These are phyloP conservation scores for Tetramorium bicarinatum DNA, from an alignment of 2,888 invertebrate species.

Conservation along the genomic window DNA sequence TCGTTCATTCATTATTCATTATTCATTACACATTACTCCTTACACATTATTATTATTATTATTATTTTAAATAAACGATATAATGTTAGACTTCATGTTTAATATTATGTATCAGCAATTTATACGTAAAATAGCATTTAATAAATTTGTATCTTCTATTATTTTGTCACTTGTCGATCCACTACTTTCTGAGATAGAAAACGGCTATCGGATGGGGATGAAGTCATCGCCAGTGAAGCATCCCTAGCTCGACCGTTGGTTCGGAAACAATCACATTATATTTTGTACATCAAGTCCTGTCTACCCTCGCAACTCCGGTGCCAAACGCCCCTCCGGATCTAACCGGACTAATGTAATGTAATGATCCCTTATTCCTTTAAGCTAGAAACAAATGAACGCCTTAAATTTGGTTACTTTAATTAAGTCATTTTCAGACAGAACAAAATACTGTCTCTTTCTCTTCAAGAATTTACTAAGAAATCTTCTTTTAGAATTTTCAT, in stretches of 20 bases:
- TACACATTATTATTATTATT: neutral
- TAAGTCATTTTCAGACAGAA: conserved; percentile 46
- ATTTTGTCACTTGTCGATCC: conserved; percentile 40
- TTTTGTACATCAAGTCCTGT: conserved; percentile 77
- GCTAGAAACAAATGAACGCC: conserved; percentile 74
- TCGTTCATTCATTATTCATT: neutral
- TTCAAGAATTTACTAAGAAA: neutral
- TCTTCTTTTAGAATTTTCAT: neutral
- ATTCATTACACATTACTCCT: neutral
- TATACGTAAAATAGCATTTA: neutral
- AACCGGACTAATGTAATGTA: conserved; percentile 77
- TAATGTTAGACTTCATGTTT: neutral
- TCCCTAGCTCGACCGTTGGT: conserved; percentile 77
- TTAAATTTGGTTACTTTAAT: conserved; percentile 60
- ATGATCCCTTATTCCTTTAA: conserved; percentile 81
- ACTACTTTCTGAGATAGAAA: conserved; percentile 63
- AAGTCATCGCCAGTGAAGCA: conserved; percentile 81
- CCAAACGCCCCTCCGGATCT: conserved; percentile 55
- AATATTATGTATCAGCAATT: neutral
- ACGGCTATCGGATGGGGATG: conserved; percentile 78
- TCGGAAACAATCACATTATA: conserved; percentile 86
- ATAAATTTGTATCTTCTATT: conserved; percentile 16
- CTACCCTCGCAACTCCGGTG: conserved; percentile 65
- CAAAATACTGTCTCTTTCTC: neutral
- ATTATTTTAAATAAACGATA: neutral